These are phyloP conservation scores for Limnephilus auricula DNA, from an alignment of 2,888 invertebrate genomes.

Conservation along the genomic window DNA sequence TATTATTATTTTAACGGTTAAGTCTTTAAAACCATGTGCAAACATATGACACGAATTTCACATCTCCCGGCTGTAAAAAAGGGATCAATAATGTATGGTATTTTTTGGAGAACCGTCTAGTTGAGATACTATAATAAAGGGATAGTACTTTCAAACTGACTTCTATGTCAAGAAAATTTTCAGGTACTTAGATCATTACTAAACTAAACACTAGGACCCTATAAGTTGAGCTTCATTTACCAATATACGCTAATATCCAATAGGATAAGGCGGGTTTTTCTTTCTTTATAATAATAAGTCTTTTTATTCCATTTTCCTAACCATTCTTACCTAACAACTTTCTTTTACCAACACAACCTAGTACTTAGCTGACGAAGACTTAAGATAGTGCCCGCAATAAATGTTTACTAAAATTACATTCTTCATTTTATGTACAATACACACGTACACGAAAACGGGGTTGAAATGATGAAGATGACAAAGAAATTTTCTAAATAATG, in stretches of 20 bases:
- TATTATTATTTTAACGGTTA: no score
- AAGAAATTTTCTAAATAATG: neutral
- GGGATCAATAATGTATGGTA: neutral
- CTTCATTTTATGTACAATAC: neutral
- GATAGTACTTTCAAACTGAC: neutral
- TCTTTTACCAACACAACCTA: no score
- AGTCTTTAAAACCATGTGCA: no score
- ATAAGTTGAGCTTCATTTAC: neutral
- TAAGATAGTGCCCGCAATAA: no score
- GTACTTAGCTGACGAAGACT: no score
- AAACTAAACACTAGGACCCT: no score
- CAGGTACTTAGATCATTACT: neutral
- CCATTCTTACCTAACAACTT: no score
- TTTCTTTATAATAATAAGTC: no score
- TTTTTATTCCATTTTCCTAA: no score
- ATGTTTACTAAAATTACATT: neutral
- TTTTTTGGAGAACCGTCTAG: no score
- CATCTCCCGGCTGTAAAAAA: neutral
- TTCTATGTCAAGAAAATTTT: neutral
- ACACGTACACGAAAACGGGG: neutral
- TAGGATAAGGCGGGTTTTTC: no score
- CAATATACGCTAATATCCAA: neutral
- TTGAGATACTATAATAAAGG: neutral
- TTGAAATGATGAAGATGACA: neutral
- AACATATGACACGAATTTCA: neutral